phyloP scores from a whole-genome alignment of 2,113 vertebrate species.

The Carassius carassius region DNA sequence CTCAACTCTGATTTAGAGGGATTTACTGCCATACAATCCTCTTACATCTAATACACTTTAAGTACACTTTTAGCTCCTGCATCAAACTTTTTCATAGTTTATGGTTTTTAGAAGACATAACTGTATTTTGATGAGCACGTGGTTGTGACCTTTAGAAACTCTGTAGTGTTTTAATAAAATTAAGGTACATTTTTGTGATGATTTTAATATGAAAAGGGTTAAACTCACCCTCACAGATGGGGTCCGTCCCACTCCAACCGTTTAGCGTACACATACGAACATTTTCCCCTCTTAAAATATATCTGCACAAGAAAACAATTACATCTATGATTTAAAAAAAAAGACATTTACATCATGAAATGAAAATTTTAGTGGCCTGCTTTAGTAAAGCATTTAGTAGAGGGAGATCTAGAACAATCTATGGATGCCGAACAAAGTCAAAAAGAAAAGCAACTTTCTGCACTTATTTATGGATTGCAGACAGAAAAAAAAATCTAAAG shows the following conservation, averaged over 20 bases:
- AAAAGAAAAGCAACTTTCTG: background rate
- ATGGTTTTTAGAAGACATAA: background rate
- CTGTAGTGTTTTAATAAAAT: background rate
- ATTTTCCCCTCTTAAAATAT: slow-evolving; percentile 59
- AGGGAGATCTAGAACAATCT: background rate
- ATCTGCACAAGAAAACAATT: slow-evolving; percentile 56
- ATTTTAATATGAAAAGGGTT: background rate
- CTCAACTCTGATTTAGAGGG: background rate
- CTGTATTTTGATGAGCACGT: background rate
- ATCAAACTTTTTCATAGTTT: background rate
- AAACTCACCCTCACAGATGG: slow-evolving; percentile 66
- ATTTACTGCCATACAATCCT: background rate
- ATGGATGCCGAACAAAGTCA: background rate
- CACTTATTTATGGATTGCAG: background rate
- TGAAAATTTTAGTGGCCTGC: background rate
- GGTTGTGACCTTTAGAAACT: background rate
- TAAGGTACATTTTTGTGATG: background rate
- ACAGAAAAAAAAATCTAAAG: background rate
- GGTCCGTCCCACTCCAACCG: slow-evolving; percentile 66
- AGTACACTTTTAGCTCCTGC: background rate
- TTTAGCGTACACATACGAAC: slow-evolving; percentile 58
- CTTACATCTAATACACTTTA: background rate
- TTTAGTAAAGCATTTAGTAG: background rate
- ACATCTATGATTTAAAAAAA: background rate
- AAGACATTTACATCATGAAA: background rate